A percentile compares a stretch with the other conserved stretches of the same genome.
Evolutionary conservation across 1,140 invertebrate genomes (phyloP).

Genomic region (Drosophila leontia): DNA sequence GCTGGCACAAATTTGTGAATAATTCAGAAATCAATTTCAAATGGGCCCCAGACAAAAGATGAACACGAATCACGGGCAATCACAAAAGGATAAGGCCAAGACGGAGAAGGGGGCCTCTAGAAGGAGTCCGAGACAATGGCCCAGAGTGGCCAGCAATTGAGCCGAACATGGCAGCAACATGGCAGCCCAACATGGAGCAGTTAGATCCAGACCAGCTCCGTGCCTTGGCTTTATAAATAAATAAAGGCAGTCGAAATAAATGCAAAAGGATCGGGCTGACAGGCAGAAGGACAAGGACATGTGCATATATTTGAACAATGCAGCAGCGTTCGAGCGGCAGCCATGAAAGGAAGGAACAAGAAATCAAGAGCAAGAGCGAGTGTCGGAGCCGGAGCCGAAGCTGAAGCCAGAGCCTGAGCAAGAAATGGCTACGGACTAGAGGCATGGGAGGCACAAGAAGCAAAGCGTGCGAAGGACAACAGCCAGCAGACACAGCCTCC

Average conservation of each 20-base stretch:
- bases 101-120: not conserved
- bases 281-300: slow-evolving; percentile 66
- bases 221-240: slow-evolving; percentile 75
- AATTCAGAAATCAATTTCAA: slow-evolving; percentile 80
- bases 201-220: slow-evolving; percentile 39
- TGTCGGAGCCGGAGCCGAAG: not conserved
- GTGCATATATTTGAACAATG: slow-evolving; percentile 71
- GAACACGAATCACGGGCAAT: slow-evolving; percentile 29
- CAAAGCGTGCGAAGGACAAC: slow-evolving; percentile 74
- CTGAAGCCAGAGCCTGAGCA: slow-evolving; percentile 13
- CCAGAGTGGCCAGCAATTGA: slow-evolving; percentile 59
- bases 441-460: slow-evolving; percentile 34
- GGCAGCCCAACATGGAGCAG: slow-evolving; percentile 67
- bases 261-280: slow-evolving; percentile 65
- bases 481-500: slow-evolving; percentile 48
- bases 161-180: slow-evolving; percentile 77
- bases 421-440: slow-evolving; percentile 53
- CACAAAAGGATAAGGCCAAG: slow-evolving; percentile 30
- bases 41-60: slow-evolving; percentile 47
- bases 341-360: slow-evolving; percentile 66
- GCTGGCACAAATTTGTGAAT: slow-evolving; percentile 64
- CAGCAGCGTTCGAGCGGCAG: slow-evolving; percentile 37
- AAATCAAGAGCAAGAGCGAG: slow-evolving; percentile 72
- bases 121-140: slow-evolving; percentile 50
- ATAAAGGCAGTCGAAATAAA: slow-evolving; percentile 75